Base-by-base conservation (phyloP, 2,797 vertebrate species). In the Cichlasoma orientale region DNA sequence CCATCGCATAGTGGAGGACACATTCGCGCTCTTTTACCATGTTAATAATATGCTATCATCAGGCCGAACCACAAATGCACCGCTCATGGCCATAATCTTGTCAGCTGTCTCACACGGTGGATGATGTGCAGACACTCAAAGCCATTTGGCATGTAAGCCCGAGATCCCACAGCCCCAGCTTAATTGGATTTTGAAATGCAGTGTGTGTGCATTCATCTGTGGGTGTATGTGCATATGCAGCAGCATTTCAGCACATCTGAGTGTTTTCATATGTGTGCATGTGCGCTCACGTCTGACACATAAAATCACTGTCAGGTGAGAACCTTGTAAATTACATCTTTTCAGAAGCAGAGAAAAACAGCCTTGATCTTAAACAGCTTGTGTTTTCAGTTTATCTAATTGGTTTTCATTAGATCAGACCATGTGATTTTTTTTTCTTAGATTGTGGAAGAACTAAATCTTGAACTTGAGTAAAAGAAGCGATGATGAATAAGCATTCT, bases 181-280 rank as follows among this genome's bases (percentile, higher is more conserved):
- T 93, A 92, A 93, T 92, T 92, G 90, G 92, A 93, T 92, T 92
- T 89, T 86, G 81, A 89, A 89, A 85, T 82, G 83, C 70, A 44
- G 75, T 31, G 58, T 77, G 56, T 82, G 69, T 61, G 72, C 47
- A 27, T 63, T 76, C 54, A 66, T 88, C 56, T 80, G 82, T 85
- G 78, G 27, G 79, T 72, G 68, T 77, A 50, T 73, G 82, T 72
- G 44, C 68, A 75, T 72, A 74, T 83, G 86, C 71, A 68, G 25
- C 12, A 55, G 72, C 78, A 76, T 86, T 78, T 75, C 53, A 21
- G 57, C 68, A 58, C 63, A 44, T 75, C 74, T 56, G 56, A 80
- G 61, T 74, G 79, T 85, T 74, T 84, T 78, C 72, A 76, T 56
- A 61, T 70, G 80, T 63, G 79, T 71, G 79, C n/a, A 3, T 69